Evolutionary conservation across 53 echinoderm and acorn worm species (phyloP), one percentile per base, ranked within the genome.

Genomic region (Henricia sp.): DNA sequence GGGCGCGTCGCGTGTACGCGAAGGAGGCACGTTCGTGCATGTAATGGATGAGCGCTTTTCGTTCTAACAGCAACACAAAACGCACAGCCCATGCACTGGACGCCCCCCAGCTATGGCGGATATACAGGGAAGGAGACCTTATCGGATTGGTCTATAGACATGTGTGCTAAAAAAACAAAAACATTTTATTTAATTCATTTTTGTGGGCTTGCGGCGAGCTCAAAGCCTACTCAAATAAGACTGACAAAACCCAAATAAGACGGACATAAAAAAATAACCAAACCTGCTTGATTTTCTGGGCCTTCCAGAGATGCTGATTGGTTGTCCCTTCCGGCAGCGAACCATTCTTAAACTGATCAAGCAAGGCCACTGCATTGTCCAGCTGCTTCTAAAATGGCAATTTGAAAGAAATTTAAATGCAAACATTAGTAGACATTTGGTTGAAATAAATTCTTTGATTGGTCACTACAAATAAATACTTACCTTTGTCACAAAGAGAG

Each of bases 251-350:
- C 16, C 19, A 63, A 66, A 21, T 37, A 2, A 64, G 11, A 30
- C 1, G 27, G 23, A 52, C 53, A 52, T 3, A 1, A 20, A 57
- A 59, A 60, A 33, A 53, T 28, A 2, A n/a, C n/a, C 74, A 21
- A 51, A 91, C 96, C 94, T 96, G 96, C 85, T 94, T 96, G 43
- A 87, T 90, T 90, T 96, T 96, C 74, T 96, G 96, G 29, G 94
- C 96, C 39, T 88, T 30, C 96, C 96, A 96, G 55, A 96, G 87
- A 50, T 94, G 89, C 43, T 94, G 62, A 70, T 96, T 82, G 12
- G 94, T 90, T 40, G 82, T 84, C 3, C 88, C 92, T 16, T 89
- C 76, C 2, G 89, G 87, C n/a, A 94, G 56, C 1, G 37, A 77
- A 6, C 88, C 90, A 72, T 70, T 75, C 75, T 87, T 87, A 50